Evolutionary conservation across 2,113 vertebrate genomes (phyloP).

Genomic region (Chamaea fasciata): DNA sequence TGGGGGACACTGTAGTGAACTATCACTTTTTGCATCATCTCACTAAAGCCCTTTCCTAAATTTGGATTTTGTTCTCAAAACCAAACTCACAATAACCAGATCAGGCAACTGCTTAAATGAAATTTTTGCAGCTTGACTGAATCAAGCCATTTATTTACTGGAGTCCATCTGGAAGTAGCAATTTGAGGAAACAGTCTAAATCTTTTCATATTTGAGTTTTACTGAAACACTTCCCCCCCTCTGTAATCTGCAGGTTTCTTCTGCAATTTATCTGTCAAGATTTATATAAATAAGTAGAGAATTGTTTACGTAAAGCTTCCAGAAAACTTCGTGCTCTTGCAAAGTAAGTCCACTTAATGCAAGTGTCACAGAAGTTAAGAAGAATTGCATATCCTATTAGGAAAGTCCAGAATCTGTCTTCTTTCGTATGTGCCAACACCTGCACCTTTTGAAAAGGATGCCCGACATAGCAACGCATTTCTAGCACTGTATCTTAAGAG

Average conservation of each 20-base stretch:
- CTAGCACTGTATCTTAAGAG: not conserved
- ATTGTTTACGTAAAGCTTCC: not conserved
- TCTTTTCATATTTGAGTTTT: not conserved
- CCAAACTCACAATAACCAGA: not conserved
- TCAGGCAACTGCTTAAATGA: rapidly evolving
- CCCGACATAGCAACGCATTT: rapidly evolving
- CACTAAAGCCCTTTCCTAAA: not conserved
- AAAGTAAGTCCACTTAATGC: not conserved
- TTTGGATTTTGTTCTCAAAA: not conserved
- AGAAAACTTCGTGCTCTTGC: not conserved
- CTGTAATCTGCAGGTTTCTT: not conserved
- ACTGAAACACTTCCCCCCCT: rapidly evolving
- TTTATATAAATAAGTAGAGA: not conserved
- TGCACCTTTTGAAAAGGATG: not conserved
- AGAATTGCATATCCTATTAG: not conserved
- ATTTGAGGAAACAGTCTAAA: not conserved
- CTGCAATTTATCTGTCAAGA: not conserved
- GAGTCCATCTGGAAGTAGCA: not conserved
- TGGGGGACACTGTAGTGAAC: not conserved
- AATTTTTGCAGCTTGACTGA: not conserved
- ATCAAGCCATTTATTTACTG: not conserved
- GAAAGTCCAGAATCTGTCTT: not conserved
- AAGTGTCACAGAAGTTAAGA: not conserved
- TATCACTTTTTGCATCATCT: not conserved
- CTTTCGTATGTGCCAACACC: not conserved